A percentile compares a stretch with the other conserved stretches of the same genome.
Evolutionary conservation across 2,888 invertebrate genomes (phyloP).

Genomic region (Drosophila atripex): DNA sequence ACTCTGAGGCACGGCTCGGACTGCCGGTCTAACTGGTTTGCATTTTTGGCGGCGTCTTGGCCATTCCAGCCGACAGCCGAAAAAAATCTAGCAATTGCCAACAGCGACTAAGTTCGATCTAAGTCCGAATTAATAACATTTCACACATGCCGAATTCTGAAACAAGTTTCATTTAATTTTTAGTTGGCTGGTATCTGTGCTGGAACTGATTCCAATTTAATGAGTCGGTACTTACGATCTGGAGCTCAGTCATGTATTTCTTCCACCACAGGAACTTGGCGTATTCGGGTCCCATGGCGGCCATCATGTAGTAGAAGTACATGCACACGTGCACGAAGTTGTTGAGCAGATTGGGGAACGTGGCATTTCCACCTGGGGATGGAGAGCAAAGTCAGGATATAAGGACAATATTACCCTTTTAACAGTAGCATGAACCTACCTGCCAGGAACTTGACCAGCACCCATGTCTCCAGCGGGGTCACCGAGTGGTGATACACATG

Average conservation of each 20-base stretch:
- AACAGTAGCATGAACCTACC: slow-evolving; percentile 84
- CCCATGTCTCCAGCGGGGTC: slow-evolving; percentile 97
- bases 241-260: slow-evolving; percentile 95
- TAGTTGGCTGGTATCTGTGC: slow-evolving; percentile 27
- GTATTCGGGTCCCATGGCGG: slow-evolving; percentile 94
- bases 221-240: slow-evolving; percentile 88
- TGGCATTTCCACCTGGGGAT: slow-evolving; percentile 85
- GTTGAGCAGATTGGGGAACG: slow-evolving; percentile 88
- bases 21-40: slow-evolving; percentile 74
- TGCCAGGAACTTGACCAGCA: slow-evolving; percentile 93
- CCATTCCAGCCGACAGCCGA: slow-evolving; percentile 6
- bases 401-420: neutral
- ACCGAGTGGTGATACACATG: slow-evolving; percentile 97
- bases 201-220: slow-evolving; percentile 53
- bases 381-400: neutral
- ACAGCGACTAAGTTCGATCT: slow-evolving; percentile 37
- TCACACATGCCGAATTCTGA: slow-evolving; percentile 63
- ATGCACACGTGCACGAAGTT: slow-evolving; percentile 97
- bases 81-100: slow-evolving; percentile 27
- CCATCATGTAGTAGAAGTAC: slow-evolving; percentile 96
- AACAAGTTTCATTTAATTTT: slow-evolving; percentile 57
- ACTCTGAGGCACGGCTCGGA: slow-evolving; percentile 32
- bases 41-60: slow-evolving; percentile 40
- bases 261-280: slow-evolving; percentile 97
- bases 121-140: slow-evolving; percentile 51